Percentiles rank a stretch among this genome's conserved stretches.
phyloP scores from a whole-genome alignment of 2,888 invertebrate species.

The Meta bourneti region DNA sequence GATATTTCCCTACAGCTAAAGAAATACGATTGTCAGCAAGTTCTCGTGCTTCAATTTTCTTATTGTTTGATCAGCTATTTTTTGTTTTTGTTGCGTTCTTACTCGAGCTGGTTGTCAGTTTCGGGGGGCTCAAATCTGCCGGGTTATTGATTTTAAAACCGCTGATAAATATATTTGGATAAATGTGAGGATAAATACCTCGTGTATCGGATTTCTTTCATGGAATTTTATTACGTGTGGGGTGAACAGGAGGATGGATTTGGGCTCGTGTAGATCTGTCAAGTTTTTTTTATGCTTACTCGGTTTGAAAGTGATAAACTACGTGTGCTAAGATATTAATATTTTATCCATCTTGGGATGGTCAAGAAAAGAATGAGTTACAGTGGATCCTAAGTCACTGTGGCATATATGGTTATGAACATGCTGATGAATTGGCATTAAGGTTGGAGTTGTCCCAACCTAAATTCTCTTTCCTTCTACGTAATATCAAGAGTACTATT shows the following conservation, averaged over 20 bases:
- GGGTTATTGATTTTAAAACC: conserved; percentile 54
- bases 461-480: too few species aligned
- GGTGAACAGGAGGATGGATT: neutral
- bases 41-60: conserved; percentile 55
- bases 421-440: too few species aligned
- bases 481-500: too few species aligned
- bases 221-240: conserved; percentile 5
- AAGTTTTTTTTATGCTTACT: neutral
- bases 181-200: conserved; percentile 44
- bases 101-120: conserved; percentile 6
- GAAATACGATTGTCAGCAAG: conserved; percentile 66
- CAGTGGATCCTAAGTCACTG: too few species aligned
- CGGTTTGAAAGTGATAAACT: too few species aligned
- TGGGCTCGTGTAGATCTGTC: neutral
- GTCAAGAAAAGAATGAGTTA: too few species aligned
- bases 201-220: conserved; percentile 34
- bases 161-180: conserved; percentile 64
- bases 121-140: conserved; percentile 4
- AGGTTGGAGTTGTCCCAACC: too few species aligned
- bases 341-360: too few species aligned
- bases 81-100: conserved; percentile 29
- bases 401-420: too few species aligned
- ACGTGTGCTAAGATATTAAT: too few species aligned
- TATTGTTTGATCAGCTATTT: conserved; percentile 59
- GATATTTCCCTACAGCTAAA: conserved; percentile 46